Percentiles rank a stretch among this genome's conserved stretches.
Evolutionary conservation across 1,140 invertebrate species (phyloP).

Genomic region (Theocolax elegans): DNA sequence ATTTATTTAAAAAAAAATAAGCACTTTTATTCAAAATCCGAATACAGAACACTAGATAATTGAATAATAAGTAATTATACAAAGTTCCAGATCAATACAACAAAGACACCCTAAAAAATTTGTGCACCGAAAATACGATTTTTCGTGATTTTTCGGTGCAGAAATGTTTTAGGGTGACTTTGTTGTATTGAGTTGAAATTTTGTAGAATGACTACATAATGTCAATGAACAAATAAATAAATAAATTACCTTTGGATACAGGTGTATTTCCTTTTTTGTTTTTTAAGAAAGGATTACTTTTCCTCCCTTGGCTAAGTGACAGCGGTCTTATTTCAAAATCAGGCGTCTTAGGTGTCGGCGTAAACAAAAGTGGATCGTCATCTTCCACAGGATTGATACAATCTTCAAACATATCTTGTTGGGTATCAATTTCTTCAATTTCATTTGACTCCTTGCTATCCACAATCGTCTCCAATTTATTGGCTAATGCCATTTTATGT

Average conservation of each 20-base stretch:
- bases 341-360: constrained; percentile 39
- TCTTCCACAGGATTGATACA: constrained; percentile 58
- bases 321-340: constrained; percentile 60
- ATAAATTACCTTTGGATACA: constrained; percentile 40
- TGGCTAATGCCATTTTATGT: constrained; percentile 80
- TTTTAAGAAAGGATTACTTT: constrained; percentile 59
- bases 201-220: neutral
- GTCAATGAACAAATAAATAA: constrained; percentile 5
- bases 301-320: constrained; percentile 48
- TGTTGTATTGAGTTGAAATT: no score
- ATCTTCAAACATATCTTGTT: constrained; percentile 52
- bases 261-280: constrained; percentile 53
- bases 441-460: constrained; percentile 55
- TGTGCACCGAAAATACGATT: no score
- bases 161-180: no score
- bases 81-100: no score
- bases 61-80: no score
- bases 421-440: constrained; percentile 44
- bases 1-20: no score
- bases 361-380: constrained; percentile 54
- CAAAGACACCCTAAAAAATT: no score
- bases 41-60: no score
- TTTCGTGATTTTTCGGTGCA: no score
- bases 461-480: constrained; percentile 72
- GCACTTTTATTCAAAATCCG: no score